Evolutionary conservation across 2,797 vertebrate species (phyloP).

Genomic region (Kryptopterus vitreolus): DNA sequence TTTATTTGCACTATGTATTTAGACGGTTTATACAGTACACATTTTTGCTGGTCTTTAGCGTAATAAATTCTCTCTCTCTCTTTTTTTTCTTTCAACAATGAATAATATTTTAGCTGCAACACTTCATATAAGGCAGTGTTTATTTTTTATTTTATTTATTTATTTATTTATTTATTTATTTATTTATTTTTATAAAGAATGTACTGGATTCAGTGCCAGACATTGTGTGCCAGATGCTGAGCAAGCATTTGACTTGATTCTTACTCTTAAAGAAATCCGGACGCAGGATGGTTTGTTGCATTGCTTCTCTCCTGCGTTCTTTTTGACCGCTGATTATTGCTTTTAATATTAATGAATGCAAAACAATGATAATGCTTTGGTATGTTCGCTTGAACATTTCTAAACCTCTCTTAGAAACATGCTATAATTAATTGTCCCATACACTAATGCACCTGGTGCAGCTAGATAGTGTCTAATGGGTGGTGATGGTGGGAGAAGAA

Average conservation of each 20-base stretch:
- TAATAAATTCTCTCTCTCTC: not conserved
- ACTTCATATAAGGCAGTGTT: not conserved
- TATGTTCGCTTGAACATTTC: not conserved
- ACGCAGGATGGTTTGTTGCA: not conserved
- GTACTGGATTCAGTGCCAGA: not conserved
- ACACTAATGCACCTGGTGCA: not conserved
- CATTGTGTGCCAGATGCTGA: slow-evolving; percentile 17
- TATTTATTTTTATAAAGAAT: slow-evolving; percentile 5
- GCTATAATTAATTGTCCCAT: not conserved
- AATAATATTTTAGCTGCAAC: not conserved
- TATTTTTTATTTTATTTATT: no score
- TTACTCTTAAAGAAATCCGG: slow-evolving; percentile 1
- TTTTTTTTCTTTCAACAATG: not conserved
- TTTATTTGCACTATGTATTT: slow-evolving; percentile 6
- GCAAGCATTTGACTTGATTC: not conserved
- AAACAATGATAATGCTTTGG: not conserved
- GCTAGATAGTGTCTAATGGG: slow-evolving; percentile 1
- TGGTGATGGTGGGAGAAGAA: not conserved
- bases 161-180: no score
- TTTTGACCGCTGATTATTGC: not conserved
- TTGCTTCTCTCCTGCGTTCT: not conserved
- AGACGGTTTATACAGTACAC: not conserved
- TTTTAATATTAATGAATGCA: not conserved
- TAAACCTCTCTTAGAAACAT: not conserved
- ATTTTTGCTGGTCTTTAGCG: not conserved